Conservation (phyloP, 2,888 invertebrate species). For the Sussaba pulchella region DNA sequence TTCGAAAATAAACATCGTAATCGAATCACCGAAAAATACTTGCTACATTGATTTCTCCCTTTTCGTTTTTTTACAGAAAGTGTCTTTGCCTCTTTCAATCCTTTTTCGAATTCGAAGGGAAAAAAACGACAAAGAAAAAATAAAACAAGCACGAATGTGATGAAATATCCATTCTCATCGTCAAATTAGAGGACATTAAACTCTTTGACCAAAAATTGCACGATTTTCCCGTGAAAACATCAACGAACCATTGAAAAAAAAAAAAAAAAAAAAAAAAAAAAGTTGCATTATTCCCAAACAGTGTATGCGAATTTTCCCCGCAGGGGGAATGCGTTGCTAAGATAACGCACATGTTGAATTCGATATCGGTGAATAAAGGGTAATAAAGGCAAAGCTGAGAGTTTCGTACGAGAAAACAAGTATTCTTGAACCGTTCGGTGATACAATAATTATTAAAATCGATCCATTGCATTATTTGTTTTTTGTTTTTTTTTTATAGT, state of each 20-base stretch:
- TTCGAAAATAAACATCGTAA: conserved; percentile 4
- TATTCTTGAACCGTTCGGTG: conserved; percentile 18
- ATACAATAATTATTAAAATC: conserved; percentile 27
- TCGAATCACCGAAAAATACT: neutral
- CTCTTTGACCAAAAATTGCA: conserved; percentile 16
- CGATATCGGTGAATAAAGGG: conserved; percentile 60
- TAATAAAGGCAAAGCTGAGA: conserved; percentile 62
- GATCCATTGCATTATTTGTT: conserved; percentile 38
- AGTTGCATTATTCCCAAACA: conserved; percentile 31
- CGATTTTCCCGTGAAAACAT: conserved; percentile 19
- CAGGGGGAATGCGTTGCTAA: conserved; percentile 18
- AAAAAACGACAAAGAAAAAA: neutral
- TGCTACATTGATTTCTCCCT: neutral
- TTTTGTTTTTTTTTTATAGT: conserved; percentile 56
- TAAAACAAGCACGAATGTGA: conserved; percentile 38
- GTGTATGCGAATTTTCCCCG: conserved; percentile 44
- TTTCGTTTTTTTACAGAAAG: conserved; percentile 37
- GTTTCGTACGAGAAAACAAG: conserved; percentile 53
- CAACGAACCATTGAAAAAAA: conserved; percentile 14
- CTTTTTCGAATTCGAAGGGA: conserved; percentile 3
- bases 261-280: conserved; percentile 12
- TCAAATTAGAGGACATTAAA: conserved; percentile 26
- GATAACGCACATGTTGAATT: conserved; percentile 34
- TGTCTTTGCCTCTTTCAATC: conserved; percentile 42
- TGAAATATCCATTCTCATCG: conserved; percentile 49